Conservation (phyloP, 2,888 invertebrate genomes). For the Drosophila putrida region DNA sequence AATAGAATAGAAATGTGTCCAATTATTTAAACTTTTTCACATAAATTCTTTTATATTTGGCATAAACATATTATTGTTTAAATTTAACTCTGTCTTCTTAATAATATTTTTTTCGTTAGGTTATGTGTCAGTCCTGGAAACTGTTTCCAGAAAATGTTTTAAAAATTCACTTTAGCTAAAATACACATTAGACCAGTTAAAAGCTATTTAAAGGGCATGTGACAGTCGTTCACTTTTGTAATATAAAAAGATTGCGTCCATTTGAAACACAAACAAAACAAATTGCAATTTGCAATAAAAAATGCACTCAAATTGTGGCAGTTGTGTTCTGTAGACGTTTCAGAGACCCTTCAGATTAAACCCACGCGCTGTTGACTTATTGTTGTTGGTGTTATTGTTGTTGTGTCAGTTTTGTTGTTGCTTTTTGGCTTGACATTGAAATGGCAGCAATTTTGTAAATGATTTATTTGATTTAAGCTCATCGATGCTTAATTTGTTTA, state of each 20-base stretch:
- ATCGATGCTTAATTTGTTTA: constrained; percentile 28
- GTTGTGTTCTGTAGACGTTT: constrained; percentile 28
- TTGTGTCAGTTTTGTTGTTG: constrained; percentile 9
- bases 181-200: neutral
- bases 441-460: constrained; percentile 45
- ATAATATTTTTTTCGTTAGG: neutral
- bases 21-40: no score
- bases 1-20: neutral
- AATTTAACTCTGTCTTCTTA: no score
- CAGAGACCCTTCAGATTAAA: constrained; percentile 52
- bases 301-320: constrained; percentile 60
- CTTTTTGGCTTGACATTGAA: constrained; percentile 57
- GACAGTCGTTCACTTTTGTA: constrained; percentile 2
- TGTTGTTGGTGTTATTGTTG: constrained; percentile 41
- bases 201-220: constrained; percentile 21
- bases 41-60: neutral
- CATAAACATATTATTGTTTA: no score
- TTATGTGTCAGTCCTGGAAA: neutral
- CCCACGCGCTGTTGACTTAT: constrained; percentile 60
- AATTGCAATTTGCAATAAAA: constrained; percentile 41
- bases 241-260: constrained; percentile 26
- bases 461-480: constrained; percentile 35
- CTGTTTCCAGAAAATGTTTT: neutral
- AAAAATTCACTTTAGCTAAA: neutral
- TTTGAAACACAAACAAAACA: constrained; percentile 45